A percentile compares a stretch with the other conserved stretches of the same genome.
Conservation (phyloP, 2,888 invertebrate species). For the Chorisops tibialis region DNA sequence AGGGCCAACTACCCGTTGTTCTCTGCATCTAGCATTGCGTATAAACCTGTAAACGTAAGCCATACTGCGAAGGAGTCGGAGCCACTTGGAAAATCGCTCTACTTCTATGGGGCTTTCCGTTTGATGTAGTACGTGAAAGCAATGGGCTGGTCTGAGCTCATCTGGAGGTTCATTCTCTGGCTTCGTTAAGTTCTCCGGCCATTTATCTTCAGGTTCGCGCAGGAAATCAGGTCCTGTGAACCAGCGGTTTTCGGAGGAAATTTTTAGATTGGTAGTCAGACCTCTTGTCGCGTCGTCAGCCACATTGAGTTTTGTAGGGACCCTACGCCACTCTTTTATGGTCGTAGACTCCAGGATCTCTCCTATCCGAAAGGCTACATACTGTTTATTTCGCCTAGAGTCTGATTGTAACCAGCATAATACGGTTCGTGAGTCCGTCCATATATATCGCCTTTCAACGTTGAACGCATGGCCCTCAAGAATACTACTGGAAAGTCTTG, state of each 20-base stretch:
- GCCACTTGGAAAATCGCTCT: not conserved
- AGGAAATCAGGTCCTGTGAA: constrained; percentile 22
- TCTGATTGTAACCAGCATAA: too few species aligned
- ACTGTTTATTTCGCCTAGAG: too few species aligned
- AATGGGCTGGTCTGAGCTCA: not conserved
- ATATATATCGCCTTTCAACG: too few species aligned
- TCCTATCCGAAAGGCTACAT: too few species aligned
- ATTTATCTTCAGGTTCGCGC: not conserved
- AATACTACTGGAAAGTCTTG: too few species aligned
- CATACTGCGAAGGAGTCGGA: not conserved
- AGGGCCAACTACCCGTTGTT: too few species aligned
- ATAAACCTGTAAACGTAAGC: not conserved
- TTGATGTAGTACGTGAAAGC: not conserved
- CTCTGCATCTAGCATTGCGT: too few species aligned
- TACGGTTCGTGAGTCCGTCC: too few species aligned
- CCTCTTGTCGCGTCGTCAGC: constrained; percentile 30
- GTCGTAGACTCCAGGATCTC: constrained; percentile 25
- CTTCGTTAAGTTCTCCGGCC: not conserved
- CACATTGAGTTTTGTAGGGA: constrained; percentile 25
- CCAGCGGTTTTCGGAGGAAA: constrained; percentile 5
- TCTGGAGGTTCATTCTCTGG: not conserved
- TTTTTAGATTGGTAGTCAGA: not conserved
- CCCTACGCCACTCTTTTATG: constrained; percentile 27
- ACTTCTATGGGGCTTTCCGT: too few species aligned
- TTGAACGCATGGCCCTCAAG: too few species aligned